Conservation (phyloP, 2,888 invertebrate genomes). For the Lumbricus terrestris region DNA sequence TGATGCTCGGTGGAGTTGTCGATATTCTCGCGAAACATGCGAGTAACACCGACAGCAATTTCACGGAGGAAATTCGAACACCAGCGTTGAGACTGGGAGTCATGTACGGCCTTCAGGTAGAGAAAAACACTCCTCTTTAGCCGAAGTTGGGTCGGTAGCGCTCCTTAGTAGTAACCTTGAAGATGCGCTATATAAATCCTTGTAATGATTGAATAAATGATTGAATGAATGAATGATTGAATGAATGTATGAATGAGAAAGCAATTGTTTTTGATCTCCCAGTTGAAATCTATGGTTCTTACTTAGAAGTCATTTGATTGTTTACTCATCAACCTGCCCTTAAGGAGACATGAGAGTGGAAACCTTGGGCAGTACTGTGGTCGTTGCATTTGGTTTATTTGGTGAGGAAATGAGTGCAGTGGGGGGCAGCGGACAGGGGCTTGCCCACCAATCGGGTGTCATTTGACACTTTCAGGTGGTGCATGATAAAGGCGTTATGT, state of each 20-base stretch:
- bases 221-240: too few relatives aligned
- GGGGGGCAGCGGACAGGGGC: neutral
- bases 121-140: too few relatives aligned
- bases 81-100: constrained; percentile 71
- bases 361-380: neutral
- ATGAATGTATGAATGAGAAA: too few relatives aligned
- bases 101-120: constrained; percentile 75
- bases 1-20: constrained; percentile 77
- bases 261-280: neutral
- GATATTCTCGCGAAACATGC: constrained; percentile 70
- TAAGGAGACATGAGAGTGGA: neutral
- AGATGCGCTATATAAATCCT: too few relatives aligned
- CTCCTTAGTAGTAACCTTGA: too few relatives aligned
- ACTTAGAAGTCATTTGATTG: neutral
- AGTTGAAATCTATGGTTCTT: neutral
- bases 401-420: neutral
- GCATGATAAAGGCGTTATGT: neutral
- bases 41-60: constrained; percentile 34
- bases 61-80: constrained; percentile 57
- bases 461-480: too few relatives aligned
- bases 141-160: too few relatives aligned
- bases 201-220: too few relatives aligned
- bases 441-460: neutral
- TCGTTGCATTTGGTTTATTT: neutral
- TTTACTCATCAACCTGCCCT: neutral